Percentiles rank a stretch among this genome's conserved stretches.
These are phyloP conservation scores for Martes martes DNA, from an alignment of 2,113 vertebrate genomes.

Conservation along the genomic window DNA sequence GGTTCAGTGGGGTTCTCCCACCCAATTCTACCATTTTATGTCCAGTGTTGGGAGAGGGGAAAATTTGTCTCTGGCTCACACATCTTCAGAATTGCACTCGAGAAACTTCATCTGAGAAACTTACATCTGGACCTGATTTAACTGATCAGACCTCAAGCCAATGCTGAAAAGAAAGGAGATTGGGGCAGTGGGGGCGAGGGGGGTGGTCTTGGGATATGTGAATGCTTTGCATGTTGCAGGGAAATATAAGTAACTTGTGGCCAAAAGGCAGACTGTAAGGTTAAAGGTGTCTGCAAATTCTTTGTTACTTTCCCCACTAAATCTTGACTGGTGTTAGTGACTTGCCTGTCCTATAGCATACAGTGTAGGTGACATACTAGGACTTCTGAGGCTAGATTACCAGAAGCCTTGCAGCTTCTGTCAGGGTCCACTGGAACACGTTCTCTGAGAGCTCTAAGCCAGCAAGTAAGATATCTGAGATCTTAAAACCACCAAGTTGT, in stretches of 20 bases:
- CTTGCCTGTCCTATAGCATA: neutral
- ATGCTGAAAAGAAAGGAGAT: neutral
- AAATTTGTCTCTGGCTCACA: neutral
- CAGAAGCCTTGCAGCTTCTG: neutral
- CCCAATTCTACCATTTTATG: neutral
- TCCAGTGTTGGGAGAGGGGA: neutral
- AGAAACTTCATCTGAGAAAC: neutral
- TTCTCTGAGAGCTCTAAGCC: neutral
- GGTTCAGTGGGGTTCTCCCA: neutral
- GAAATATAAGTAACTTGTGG: neutral
- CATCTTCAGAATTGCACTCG: neutral
- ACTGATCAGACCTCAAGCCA: neutral
- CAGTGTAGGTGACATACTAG: neutral
- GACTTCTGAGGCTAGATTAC: neutral
- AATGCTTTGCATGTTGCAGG: neutral
- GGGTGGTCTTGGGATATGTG: neutral
- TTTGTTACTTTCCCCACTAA: neutral
- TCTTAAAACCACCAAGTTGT: neutral
- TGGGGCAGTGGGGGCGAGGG: too few species aligned
- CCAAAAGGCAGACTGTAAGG: neutral
- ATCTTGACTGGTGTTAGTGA: neutral
- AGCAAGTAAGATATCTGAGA: neutral
- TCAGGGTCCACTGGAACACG: neutral
- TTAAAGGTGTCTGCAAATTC: neutral
- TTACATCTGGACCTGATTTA: neutral